These are phyloP conservation scores for Palythoa grandis DNA, from an alignment of 92 coral and sea anemone species.

Conservation along the genomic window DNA sequence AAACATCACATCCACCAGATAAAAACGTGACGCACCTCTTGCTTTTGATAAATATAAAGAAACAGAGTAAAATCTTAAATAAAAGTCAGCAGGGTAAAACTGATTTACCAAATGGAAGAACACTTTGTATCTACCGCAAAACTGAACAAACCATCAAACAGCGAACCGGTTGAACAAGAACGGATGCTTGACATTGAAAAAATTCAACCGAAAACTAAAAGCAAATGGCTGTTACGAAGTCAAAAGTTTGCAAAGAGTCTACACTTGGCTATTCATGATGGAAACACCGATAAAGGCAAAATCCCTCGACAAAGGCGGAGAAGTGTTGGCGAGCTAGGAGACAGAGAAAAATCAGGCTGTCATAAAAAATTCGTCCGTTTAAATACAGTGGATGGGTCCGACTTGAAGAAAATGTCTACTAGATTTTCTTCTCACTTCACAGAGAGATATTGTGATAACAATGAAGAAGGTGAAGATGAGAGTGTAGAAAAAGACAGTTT, in stretches of 20 bases:
- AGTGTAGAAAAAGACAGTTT: too few species aligned
- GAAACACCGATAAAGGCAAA: conserved; percentile 4
- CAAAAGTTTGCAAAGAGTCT: conserved; percentile 10
- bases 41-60: neutral
- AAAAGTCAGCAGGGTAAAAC: neutral
- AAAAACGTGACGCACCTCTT: neutral
- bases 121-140: neutral
- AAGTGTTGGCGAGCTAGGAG: conserved; percentile 23
- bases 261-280: neutral
- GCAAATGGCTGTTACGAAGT: conserved; percentile 27
- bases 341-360: neutral
- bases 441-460: neutral
- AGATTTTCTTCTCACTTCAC: neutral
- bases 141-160: neutral
- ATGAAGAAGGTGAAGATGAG: neutral
- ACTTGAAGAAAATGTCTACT: neutral
- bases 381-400: conserved; percentile 30
- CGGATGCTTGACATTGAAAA: neutral
- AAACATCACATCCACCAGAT: neutral
- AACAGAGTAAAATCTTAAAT: neutral
- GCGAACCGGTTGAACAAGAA: neutral
- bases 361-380: conserved; percentile 9
- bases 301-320: conserved; percentile 15
- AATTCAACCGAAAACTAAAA: neutral
- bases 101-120: neutral